Base-by-base conservation (phyloP, 2,888 invertebrate genomes). In the Noctua fimbriata region DNA sequence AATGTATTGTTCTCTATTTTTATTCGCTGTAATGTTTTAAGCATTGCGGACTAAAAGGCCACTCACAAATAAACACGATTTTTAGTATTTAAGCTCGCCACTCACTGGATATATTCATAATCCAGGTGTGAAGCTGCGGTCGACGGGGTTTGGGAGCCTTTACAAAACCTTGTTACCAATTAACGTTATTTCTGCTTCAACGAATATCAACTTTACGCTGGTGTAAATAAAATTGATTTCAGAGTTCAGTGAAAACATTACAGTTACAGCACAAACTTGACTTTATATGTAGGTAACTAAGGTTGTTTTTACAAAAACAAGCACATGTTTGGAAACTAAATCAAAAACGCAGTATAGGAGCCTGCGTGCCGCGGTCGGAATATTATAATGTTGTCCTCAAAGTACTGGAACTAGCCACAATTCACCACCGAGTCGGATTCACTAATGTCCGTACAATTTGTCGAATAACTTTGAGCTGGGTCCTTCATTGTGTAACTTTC, bases 91-190 rank as follows among this genome's bases (percentile, higher is more conserved):
- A 36, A 9, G 44, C 63, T 21, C 49, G 49, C 58, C 69, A 24
- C 60, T 60, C 55, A 10, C 28, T 47, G 72, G 65, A 76, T 81
- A n/a, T 78, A 65, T 73, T 85, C 76, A 55, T 76, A 81, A 83
- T 66, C 75, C 85, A 85, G 81, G 83, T 85, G 81, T 76, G 75
- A 83, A 85, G 74, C 41, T 49, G 73, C 47, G 70, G 84, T 24
- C 3, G 16, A 4, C 21, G 69, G 69, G 63, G 14, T 55, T 21
- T 28, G 16, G 47, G 78, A n/a, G 32, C 60, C n/a, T 16, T 24
- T 41, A 47, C 67, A 67, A 18, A n/a, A 44, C 44, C 16, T 67
- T 44, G 67, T 67, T n/a, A 67, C 44, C n/a, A 0, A 9, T 44
- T n/a, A 1, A 67, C n/a, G 44, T 9, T 44, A 44, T 44, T 16